These are phyloP conservation scores for Myotis vivesi DNA, from an alignment of 2,797 vertebrate species.

Conservation along the genomic window DNA sequence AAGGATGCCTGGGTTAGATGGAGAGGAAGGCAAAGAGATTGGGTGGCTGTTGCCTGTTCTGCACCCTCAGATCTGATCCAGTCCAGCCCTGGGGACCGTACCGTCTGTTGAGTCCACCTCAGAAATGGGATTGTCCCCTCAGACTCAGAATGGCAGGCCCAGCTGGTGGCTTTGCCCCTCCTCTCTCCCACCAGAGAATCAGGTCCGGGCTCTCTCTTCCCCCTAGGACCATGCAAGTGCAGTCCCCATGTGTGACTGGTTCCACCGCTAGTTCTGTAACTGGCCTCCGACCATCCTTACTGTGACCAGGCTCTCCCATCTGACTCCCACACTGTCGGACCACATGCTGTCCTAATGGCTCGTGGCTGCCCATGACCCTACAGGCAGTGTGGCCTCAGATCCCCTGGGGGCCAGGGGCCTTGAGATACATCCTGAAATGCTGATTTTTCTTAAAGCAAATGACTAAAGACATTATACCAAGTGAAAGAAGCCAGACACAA, in stretches of 20 bases:
- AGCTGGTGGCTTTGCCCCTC: neutral
- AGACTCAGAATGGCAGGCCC: neutral
- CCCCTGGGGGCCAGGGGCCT: neutral
- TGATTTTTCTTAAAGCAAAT: constrained; percentile 2
- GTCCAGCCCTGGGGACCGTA: neutral
- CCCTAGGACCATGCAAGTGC: neutral
- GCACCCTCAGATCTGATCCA: neutral
- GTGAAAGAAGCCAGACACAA: constrained; percentile 47
- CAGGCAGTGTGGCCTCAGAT: neutral
- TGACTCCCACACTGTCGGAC: neutral
- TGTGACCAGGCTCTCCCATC: neutral
- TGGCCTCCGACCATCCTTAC: neutral
- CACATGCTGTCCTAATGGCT: neutral
- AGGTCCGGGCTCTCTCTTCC: neutral
- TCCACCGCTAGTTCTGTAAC: neutral
- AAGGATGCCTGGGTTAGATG: neutral
- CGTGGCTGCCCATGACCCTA: neutral
- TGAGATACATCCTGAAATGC: neutral
- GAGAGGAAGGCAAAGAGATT: neutral
- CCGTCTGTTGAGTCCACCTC: neutral
- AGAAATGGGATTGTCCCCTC: neutral
- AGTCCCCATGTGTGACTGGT: too few relatives aligned
- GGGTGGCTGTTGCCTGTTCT: neutral
- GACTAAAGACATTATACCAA: neutral
- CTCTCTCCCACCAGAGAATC: neutral